Evolutionary conservation across 1,140 invertebrate species (phyloP), one percentile per base, ranked within the genome.

Genomic region (Ceratina calcarata): DNA sequence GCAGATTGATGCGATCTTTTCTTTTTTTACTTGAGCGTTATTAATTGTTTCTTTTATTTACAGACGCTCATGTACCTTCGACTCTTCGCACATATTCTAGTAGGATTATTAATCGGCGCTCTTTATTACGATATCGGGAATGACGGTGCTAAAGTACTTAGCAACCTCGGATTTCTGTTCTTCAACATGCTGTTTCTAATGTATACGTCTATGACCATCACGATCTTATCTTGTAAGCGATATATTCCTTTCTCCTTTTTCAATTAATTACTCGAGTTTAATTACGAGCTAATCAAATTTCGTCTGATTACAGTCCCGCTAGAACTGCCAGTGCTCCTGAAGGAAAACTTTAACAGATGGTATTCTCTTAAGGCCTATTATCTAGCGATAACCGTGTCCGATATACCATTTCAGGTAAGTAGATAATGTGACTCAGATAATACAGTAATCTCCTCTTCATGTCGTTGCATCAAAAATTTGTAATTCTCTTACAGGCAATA

Each of bases 151-250:
- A 99, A 99, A 94, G 98, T 98, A 32, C 95, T 99, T 65, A 99
- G 98, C 91, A 99, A 99, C 92, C 95, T 98, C 85, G 98, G 98
- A 72, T 99, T 98, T 93, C 94, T 99, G 0, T 99, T 99, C 94
- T 99, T 99, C 95, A 98, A 98, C 90, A 98, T 99, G 96, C 94
- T 99, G 82, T 99, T 99, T 94, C 95, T 99, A 61, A 99, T 99
- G 97, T 99, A 99, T 93, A 98, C 98, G 1, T 98, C 98, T 0
- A 98, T 99, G 96, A 99, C 98, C 90, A 98, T 99, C 77, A 99
- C 98, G 12, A 98, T 99, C 89, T 94, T 99, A 77, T 99, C 98
- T 85, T 99, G 98, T 98, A 88, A 32, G 67, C 37, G 1, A 0
- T 4, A 24, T 6, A 32, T 0, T 13, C 18, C 0, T 0, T 0